Conservation (phyloP, 2,113 vertebrate species). For the Coracopsis vasa region DNA sequence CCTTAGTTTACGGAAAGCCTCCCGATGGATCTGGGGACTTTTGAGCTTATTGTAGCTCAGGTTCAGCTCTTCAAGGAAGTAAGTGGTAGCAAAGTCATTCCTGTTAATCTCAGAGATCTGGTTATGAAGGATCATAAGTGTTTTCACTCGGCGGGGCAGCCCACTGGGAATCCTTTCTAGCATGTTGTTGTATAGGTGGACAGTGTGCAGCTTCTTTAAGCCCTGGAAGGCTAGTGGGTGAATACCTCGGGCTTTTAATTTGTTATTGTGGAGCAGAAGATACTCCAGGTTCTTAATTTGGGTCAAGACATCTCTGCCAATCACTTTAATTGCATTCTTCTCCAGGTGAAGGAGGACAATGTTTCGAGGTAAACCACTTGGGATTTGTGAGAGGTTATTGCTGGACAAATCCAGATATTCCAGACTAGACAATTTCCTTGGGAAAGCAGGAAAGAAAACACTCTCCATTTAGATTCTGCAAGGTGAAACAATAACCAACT, state of each 20-base stretch:
- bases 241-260: conserved; percentile 86
- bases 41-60: conserved; percentile 96
- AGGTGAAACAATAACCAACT: background rate
- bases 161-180: conserved; percentile 91
- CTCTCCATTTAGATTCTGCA: conserved; percentile 1
- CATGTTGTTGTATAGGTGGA: conserved; percentile 96
- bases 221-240: conserved; percentile 89
- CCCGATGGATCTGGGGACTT: conserved; percentile 83
- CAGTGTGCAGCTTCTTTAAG: conserved; percentile 93
- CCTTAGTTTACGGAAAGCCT: conserved; percentile 93
- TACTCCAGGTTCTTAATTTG: conserved; percentile 92
- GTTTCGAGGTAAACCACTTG: conserved; percentile 88
- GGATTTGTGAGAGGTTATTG: conserved; percentile 92
- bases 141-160: conserved; percentile 90
- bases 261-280: conserved; percentile 95
- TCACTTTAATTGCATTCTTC: conserved; percentile 88
- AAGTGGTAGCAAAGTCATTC: conserved; percentile 88
- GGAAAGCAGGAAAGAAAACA: conserved; percentile 43
- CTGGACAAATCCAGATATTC: conserved; percentile 96
- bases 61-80: conserved; percentile 93
- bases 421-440: conserved; percentile 88
- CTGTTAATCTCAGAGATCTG: conserved; percentile 88
- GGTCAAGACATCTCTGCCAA: conserved; percentile 82
- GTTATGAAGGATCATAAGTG: conserved; percentile 95
- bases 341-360: conserved; percentile 94